Conservation (phyloP, 2,888 invertebrate genomes). For the Gibbula magus region DNA sequence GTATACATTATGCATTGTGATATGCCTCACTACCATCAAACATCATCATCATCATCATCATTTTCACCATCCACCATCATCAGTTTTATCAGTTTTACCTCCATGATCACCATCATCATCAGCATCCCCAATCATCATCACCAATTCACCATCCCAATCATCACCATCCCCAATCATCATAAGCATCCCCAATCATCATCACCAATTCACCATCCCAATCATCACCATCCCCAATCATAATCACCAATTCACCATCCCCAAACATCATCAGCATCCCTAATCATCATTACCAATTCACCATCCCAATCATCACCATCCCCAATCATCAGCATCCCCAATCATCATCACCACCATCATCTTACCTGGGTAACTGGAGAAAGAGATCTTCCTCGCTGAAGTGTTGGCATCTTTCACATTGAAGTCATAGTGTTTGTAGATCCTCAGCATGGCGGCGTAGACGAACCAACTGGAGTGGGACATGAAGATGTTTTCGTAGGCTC, state of each 20-base stretch:
- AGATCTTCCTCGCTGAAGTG: constrained; percentile 58
- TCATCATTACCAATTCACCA: background rate
- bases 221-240: background rate
- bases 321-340: background rate
- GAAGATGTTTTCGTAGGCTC: constrained; percentile 70
- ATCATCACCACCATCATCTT: background rate
- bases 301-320: background rate
- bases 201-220: too few relatives aligned
- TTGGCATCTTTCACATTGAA: constrained; percentile 64
- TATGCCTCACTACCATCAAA: too few relatives aligned
- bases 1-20: too few relatives aligned
- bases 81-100: too few relatives aligned
- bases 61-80: too few relatives aligned
- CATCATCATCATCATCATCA: too few relatives aligned
- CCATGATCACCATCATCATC: too few relatives aligned
- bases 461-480: constrained; percentile 74
- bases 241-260: background rate
- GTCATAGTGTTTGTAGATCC: constrained; percentile 72
- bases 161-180: too few relatives aligned
- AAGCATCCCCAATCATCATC: too few relatives aligned
- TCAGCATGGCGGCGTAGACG: constrained; percentile 67
- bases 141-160: background rate
- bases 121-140: background rate
- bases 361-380: constrained; percentile 74
- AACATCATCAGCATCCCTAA: background rate